Evolutionary conservation across 2,888 invertebrate species (phyloP), one percentile per base, ranked within the genome.

Genomic region (Pterostichus niger): DNA sequence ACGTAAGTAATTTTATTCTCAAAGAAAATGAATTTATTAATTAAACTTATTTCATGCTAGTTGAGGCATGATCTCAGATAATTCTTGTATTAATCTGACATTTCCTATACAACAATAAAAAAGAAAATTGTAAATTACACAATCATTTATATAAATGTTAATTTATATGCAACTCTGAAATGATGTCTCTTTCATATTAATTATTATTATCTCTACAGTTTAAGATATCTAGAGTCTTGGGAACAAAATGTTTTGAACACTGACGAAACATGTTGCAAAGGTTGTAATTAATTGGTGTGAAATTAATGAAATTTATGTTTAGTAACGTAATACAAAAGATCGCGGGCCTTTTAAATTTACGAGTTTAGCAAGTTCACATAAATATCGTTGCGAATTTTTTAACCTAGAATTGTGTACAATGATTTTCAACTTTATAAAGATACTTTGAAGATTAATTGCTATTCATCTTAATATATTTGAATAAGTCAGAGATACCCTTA

Each of bases 261-360:
- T 64, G 64, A 64, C 33, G 64, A 64, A 64, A 64, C 64, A 33
- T 33, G 35, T 35, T 64, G 64, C 33, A 64, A 64, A 64, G 64
- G 64, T 64, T 64, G 64, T 64, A 64, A 64, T 64, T 64, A 64
- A 64, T 64, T 64, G 64, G 64, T 64, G 64, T 64, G 64, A 64
- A 64, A 35, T 64, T 64, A 33, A 35, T 33, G 64, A 64, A 64
- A 64, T 64, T 64, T 64, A 64, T 64, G 64, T 64, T 64, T 64
- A 13, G 64, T 13, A 33, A 64, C 13, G 13, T 11, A 35, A 64
- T 13, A 35, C 35, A 64, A 64, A 64, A 64, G 64, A 59, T 31
- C 24, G 59, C 24, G 24, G 31, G 31, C 31, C 59, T 35, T 64
- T 64, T 64, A 64, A 64, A 64, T 64, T 64, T 64, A 64, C 13